Conservation (phyloP, 2,888 invertebrate genomes). For the Chloroclystis v-ata region DNA sequence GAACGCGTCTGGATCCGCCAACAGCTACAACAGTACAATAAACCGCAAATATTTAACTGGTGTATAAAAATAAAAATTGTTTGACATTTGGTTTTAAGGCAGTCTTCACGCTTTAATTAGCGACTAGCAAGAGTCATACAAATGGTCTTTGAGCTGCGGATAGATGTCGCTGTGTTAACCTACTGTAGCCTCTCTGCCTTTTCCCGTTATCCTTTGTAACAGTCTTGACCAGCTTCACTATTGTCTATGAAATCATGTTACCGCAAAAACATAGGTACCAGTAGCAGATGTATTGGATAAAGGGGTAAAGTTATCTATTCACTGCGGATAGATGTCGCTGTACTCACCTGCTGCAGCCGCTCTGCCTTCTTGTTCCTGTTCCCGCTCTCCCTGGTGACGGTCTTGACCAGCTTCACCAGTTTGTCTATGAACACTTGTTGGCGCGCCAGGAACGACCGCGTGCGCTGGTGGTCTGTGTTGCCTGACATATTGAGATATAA, state of each 20-base stretch:
- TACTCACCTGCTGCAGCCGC: conserved; percentile 81
- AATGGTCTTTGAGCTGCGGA: too few relatives aligned
- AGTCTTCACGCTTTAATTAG: too few relatives aligned
- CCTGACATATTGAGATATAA: conserved; percentile 46
- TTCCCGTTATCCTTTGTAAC: conserved; percentile 95
- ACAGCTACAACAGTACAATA: conserved; percentile 59
- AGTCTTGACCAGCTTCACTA: conserved; percentile 91
- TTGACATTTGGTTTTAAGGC: too few relatives aligned
- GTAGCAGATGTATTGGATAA: too few relatives aligned
- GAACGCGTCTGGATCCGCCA: conserved; percentile 88
- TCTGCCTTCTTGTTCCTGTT: conserved; percentile 95
- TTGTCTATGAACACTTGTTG: conserved; percentile 96
- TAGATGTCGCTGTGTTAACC: neutral
- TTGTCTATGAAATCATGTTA: conserved; percentile 96
- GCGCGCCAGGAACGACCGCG: conserved; percentile 85
- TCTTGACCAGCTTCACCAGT: conserved; percentile 91
- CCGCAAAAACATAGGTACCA: too few relatives aligned
- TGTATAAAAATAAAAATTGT: neutral
- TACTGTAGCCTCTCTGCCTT: conserved; percentile 93
- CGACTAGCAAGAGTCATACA: too few relatives aligned
- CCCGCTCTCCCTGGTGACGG: conserved; percentile 93
- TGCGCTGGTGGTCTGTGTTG: conserved; percentile 83
- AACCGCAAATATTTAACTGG: too few relatives aligned
- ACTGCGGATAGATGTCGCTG: too few relatives aligned
- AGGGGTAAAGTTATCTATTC: too few relatives aligned